These are phyloP conservation scores for Hylaea fasciaria DNA, from an alignment of 2,888 invertebrate genomes.

Conservation along the genomic window DNA sequence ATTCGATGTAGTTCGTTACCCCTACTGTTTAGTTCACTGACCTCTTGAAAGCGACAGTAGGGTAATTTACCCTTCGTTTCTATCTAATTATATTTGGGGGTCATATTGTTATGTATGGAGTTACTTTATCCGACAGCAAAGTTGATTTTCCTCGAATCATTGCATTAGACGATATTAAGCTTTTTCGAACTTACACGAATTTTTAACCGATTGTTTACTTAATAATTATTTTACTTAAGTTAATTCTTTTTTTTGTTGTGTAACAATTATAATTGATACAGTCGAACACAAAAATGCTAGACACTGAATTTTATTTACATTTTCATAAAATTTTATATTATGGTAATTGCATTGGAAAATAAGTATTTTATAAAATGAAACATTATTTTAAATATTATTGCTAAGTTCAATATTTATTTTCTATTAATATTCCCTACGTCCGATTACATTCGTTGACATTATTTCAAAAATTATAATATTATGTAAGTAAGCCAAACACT, in stretches of 20 bases:
- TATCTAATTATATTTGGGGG: constrained; percentile 46
- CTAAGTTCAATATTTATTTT: constrained; percentile 85
- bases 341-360: too few relatives aligned
- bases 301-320: not conserved
- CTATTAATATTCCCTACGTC: constrained; percentile 83
- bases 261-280: constrained; percentile 4
- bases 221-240: too few relatives aligned
- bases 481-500: constrained; percentile 82
- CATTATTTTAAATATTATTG: constrained; percentile 79
- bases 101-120: constrained; percentile 40
- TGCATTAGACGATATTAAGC: not conserved
- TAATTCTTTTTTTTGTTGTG: not conserved
- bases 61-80: constrained; percentile 50
- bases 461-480: constrained; percentile 81
- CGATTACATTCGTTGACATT: constrained; percentile 86
- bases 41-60: constrained; percentile 48
- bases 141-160: not conserved
- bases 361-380: constrained; percentile 58
- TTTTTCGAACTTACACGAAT: too few relatives aligned
- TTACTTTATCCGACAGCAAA: constrained; percentile 1
- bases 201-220: too few relatives aligned
- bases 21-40: constrained; percentile 48
- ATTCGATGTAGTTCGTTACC: constrained; percentile 40
- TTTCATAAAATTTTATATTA: too few relatives aligned
- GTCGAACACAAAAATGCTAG: not conserved